Conservation (phyloP, 2,888 invertebrate genomes). For the Hirtodrosophila duncani region DNA sequence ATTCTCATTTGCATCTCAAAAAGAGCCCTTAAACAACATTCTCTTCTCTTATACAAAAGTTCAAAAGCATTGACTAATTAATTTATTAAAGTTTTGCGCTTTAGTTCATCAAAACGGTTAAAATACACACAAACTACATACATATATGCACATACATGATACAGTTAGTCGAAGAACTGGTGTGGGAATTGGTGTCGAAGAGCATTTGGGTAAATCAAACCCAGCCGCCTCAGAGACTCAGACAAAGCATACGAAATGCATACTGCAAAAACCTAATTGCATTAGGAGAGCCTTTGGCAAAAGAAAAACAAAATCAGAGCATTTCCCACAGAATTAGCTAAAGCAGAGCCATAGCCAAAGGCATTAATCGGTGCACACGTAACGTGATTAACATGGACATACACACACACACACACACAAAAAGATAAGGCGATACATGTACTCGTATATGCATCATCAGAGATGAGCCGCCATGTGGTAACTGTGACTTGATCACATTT, state of each 20-base stretch:
- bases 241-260: conserved; percentile 20
- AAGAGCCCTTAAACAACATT: not conserved
- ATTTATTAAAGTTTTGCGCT: conserved; percentile 38
- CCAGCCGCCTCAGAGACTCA: not conserved
- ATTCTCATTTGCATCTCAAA: conserved; percentile 19
- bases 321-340: conserved; percentile 61
- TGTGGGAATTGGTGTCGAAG: conserved; percentile 36
- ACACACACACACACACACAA: conserved; percentile 14
- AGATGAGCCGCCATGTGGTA: not conserved
- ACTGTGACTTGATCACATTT: too few relatives aligned
- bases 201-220: conserved; percentile 11
- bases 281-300: conserved; percentile 56
- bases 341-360: conserved; percentile 1
- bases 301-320: conserved; percentile 58
- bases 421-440: conserved; percentile 22
- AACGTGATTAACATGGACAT: conserved; percentile 39
- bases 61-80: conserved; percentile 46
- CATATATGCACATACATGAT: conserved; percentile 22
- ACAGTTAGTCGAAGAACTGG: conserved; percentile 36
- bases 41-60: conserved; percentile 21
- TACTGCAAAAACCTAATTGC: conserved; percentile 53
- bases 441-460: conserved; percentile 5
- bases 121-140: conserved; percentile 9
- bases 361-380: conserved; percentile 41
- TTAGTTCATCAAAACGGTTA: conserved; percentile 26